phyloP scores from a whole-genome alignment of 2,888 invertebrate species.

The Stictocephala bisonia region DNA sequence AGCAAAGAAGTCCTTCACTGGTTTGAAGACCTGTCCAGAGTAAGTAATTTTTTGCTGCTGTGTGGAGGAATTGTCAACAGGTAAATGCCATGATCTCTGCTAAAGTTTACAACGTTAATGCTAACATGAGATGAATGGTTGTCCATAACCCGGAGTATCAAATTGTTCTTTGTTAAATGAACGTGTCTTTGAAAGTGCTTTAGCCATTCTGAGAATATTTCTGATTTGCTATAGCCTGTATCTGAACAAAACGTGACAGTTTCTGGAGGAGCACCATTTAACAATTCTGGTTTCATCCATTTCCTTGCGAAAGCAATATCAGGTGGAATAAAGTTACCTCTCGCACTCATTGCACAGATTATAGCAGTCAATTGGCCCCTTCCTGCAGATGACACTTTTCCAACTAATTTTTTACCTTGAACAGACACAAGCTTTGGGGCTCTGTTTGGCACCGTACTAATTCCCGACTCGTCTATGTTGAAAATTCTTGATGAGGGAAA shows the following conservation, averaged over 20 bases:
- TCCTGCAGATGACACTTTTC: not conserved
- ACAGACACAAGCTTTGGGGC: not conserved
- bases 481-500: not conserved
- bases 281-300: not conserved
- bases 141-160: not conserved
- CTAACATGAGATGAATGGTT: constrained; percentile 12
- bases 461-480: not conserved
- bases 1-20: not conserved
- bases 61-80: constrained; percentile 43
- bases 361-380: not conserved
- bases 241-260: not conserved
- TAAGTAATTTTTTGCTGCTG: constrained; percentile 39
- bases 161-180: not conserved
- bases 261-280: not conserved
- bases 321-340: not conserved
- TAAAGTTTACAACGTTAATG: constrained; percentile 3
- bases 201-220: not conserved
- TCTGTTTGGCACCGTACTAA: too few species aligned
- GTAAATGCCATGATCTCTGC: constrained; percentile 34
- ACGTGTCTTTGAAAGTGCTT: not conserved
- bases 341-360: not conserved
- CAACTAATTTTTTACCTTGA: not conserved
- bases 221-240: not conserved
- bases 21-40: constrained; percentile 44
- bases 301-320: not conserved